Conservation (phyloP, 2,113 vertebrate species). For the Zosterops borbonicus region DNA sequence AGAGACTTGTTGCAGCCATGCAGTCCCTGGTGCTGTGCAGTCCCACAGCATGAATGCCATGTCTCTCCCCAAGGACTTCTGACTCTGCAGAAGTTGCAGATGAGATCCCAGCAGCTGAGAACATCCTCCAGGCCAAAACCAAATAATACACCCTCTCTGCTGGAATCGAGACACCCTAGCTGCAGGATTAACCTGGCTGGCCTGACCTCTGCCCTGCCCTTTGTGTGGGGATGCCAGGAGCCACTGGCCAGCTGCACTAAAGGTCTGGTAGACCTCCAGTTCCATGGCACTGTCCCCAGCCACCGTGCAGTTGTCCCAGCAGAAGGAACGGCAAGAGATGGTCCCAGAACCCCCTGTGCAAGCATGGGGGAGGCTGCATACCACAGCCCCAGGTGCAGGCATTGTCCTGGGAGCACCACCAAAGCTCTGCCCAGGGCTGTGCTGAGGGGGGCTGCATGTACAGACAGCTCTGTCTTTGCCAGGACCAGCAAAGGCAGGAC, state of each 20-base stretch:
- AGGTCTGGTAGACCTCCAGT: not conserved
- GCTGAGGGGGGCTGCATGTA: not conserved
- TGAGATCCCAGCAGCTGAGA: not conserved
- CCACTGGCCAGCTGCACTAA: not conserved
- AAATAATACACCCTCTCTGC: not conserved
- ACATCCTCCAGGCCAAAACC: not conserved
- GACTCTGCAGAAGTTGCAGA: not conserved
- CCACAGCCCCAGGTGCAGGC: rapidly evolving
- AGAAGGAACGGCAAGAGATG: not conserved
- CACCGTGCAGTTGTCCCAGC: not conserved
- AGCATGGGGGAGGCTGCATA: rapidly evolving
- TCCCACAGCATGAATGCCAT: rapidly evolving
- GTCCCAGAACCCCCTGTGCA: not conserved
- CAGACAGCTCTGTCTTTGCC: not conserved
- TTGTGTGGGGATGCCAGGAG: not conserved
- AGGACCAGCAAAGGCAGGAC: not conserved
- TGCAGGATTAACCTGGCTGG: not conserved
- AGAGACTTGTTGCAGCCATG: rapidly evolving
- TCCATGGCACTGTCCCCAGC: not conserved
- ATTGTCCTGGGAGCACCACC: not conserved
- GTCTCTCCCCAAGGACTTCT: not conserved
- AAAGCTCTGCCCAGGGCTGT: rapidly evolving
- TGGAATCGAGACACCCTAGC: rapidly evolving
- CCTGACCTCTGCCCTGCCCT: not conserved
- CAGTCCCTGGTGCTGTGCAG: not conserved